A percentile compares a stretch with the other conserved stretches of the same genome.
Evolutionary conservation across 1,140 invertebrate genomes (phyloP).

Genomic region (Drosophila lacertosa): DNA sequence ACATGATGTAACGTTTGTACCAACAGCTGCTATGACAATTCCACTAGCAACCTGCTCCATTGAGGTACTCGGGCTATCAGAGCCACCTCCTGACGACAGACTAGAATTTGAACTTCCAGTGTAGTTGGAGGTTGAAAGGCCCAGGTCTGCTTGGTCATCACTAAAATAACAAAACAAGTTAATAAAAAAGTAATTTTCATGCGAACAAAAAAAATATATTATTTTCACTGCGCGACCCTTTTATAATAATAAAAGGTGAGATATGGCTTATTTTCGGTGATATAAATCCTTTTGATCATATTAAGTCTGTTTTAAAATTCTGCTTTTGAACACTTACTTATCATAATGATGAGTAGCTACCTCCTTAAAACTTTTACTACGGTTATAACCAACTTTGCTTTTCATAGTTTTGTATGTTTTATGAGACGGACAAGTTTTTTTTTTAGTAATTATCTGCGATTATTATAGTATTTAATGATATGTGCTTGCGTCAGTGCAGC

Average conservation of each 20-base stretch:
- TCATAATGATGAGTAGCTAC: slow-evolving; percentile 60
- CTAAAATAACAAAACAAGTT: too few relatives aligned
- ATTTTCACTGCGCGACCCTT: too few relatives aligned
- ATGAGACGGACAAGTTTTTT: not conserved
- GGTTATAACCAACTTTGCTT: slow-evolving; percentile 70
- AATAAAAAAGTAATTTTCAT: not conserved
- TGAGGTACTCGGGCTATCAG: slow-evolving; percentile 86
- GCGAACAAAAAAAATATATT: too few relatives aligned
- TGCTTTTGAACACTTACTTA: slow-evolving; percentile 56
- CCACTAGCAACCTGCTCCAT: slow-evolving; percentile 85
- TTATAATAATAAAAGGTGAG: too few relatives aligned
- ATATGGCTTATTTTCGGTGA: too few relatives aligned
- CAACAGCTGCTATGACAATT: slow-evolving; percentile 44
- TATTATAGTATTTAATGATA: too few relatives aligned
- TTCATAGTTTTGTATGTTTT: slow-evolving; percentile 49
- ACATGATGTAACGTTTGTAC: slow-evolving; percentile 47
- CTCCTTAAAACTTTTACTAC: slow-evolving; percentile 80
- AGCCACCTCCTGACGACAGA: slow-evolving; percentile 85
- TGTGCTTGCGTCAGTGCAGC: slow-evolving; percentile 9
- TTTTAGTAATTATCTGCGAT: not conserved
- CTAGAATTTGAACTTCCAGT: slow-evolving; percentile 83
- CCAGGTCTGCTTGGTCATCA: slow-evolving; percentile 80
- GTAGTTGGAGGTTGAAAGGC: slow-evolving; percentile 76
- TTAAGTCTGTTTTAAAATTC: too few relatives aligned
- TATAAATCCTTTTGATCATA: too few relatives aligned